phyloP scores from a whole-genome alignment of 2,888 invertebrate genomes.

The Physocephala rufipes region DNA sequence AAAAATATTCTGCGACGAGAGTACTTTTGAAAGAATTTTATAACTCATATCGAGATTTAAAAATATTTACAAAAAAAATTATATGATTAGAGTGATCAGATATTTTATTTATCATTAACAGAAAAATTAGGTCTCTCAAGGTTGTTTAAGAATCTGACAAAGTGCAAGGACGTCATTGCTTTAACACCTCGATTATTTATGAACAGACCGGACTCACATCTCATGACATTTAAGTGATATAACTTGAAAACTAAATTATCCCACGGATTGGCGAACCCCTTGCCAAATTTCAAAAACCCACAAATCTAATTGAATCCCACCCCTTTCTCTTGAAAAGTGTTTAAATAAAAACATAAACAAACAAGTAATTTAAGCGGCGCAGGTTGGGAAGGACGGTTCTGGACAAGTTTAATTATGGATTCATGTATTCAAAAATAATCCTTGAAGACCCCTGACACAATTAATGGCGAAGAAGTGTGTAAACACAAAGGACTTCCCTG shows the following conservation, averaged over 20 bases:
- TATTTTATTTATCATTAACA: too few species aligned
- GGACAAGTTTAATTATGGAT: neutral
- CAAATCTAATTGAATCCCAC: slow-evolving; percentile 22
- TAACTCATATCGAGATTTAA: too few species aligned
- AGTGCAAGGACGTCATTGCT: too few species aligned
- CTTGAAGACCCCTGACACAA: slow-evolving; percentile 6
- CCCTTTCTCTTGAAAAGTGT: slow-evolving; percentile 29
- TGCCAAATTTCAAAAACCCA: neutral
- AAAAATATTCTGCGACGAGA: too few species aligned
- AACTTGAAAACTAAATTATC: neutral
- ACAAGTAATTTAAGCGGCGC: slow-evolving; percentile 25
- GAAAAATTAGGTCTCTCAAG: too few species aligned
- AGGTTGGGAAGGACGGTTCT: slow-evolving; percentile 37
- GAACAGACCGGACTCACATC: neutral
- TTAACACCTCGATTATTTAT: neutral
- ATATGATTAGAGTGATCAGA: too few species aligned
- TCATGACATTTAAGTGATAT: neutral
- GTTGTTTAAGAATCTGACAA: too few species aligned
- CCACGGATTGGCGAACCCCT: neutral
- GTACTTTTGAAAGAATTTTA: too few species aligned
- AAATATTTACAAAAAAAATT: too few species aligned
- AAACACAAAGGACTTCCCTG: slow-evolving; percentile 2
- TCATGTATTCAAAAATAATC: slow-evolving; percentile 12
- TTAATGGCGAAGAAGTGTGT: neutral
- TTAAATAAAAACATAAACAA: slow-evolving; percentile 36